Evolutionary conservation across 2,797 vertebrate genomes (phyloP).

Genomic region (Myotis vivesi): DNA sequence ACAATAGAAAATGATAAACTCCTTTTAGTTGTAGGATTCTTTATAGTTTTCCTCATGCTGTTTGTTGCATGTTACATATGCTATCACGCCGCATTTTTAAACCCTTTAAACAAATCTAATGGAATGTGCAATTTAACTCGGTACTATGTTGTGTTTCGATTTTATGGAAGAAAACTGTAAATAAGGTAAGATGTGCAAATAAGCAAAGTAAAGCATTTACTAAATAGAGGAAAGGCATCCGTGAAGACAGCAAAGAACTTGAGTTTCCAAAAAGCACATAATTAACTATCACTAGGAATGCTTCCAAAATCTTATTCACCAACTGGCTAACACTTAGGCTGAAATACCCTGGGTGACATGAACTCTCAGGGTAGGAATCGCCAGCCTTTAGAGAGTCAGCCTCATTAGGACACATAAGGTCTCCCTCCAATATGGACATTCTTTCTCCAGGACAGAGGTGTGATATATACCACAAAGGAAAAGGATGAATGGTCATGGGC

Average conservation of each 20-base stretch:
- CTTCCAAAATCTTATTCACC: slow-evolving; percentile 54
- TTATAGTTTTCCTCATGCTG: background rate
- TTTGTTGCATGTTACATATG: background rate
- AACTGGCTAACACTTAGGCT: slow-evolving; percentile 38
- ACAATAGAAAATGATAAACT: background rate
- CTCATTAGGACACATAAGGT: background rate
- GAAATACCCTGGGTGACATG: background rate
- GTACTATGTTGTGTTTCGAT: background rate
- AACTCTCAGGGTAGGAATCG: background rate
- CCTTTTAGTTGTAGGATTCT: background rate
- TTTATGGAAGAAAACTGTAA: background rate
- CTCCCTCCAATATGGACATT: background rate
- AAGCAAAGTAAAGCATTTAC: background rate
- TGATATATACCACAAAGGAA: background rate
- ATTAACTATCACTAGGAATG: slow-evolving; percentile 54
- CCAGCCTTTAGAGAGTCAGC: background rate
- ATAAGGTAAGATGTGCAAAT: slow-evolving; percentile 10
- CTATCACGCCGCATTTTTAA: background rate
- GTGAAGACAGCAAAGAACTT: background rate
- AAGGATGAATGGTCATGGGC: rapidly evolving
- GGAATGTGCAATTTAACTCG: background rate
- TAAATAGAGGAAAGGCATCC: slow-evolving; percentile 32
- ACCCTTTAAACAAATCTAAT: slow-evolving; percentile 14
- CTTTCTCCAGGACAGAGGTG: background rate
- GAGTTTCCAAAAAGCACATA: slow-evolving; percentile 14